Conservation (phyloP, 1,140 invertebrate genomes). For the Trichogramma pretiosum region DNA sequence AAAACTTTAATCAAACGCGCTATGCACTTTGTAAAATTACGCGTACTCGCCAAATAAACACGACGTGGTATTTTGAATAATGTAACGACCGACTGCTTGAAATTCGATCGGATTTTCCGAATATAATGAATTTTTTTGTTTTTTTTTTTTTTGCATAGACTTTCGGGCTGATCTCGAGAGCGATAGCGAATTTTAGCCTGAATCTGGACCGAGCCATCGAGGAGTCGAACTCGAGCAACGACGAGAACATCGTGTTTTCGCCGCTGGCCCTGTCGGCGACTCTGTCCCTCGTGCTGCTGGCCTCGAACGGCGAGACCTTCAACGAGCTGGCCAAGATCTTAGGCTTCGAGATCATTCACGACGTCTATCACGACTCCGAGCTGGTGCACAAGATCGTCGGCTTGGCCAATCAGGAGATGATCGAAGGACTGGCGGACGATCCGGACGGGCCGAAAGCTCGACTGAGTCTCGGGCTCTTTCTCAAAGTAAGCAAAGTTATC, state of each 20-base stretch:
- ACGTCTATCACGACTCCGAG: conserved; percentile 49
- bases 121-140: too few relatives aligned
- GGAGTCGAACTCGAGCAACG: conserved; percentile 1
- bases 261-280: conserved; percentile 57
- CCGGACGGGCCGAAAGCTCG: conserved; percentile 28
- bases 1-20: too few relatives aligned
- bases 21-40: too few relatives aligned
- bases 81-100: too few relatives aligned
- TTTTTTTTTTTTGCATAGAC: too few relatives aligned
- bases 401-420: conserved; percentile 35
- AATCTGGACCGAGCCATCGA: conserved; percentile 41
- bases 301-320: conserved; percentile 57
- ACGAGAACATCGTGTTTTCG: conserved; percentile 44
- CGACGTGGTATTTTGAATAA: too few relatives aligned
- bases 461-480: conserved; percentile 52
- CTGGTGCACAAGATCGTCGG: conserved; percentile 54
- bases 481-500: too few relatives aligned
- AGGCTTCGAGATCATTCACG: conserved; percentile 50
- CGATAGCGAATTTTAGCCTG: conserved; percentile 42
- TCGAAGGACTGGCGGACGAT: conserved; percentile 26
- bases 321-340: conserved; percentile 54
- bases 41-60: too few relatives aligned
- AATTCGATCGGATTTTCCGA: too few relatives aligned
- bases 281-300: conserved; percentile 57
- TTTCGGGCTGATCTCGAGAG: conserved; percentile 25